Percentiles rank a stretch among this genome's conserved stretches.
These are phyloP conservation scores for Andrena chrysosceles DNA, from an alignment of 2,888 invertebrate genomes.

Conservation along the genomic window DNA sequence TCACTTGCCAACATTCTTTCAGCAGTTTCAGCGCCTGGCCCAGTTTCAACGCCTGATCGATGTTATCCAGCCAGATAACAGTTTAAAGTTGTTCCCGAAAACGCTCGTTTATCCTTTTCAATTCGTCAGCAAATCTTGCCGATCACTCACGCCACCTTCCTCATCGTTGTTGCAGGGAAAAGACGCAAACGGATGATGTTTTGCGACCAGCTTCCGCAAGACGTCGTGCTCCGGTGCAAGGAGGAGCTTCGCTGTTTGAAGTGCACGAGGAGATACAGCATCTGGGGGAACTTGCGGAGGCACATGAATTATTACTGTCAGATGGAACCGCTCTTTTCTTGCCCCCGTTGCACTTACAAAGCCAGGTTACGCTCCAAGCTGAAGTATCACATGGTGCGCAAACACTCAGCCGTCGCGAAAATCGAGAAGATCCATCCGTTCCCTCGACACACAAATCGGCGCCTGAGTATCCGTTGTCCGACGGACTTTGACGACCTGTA, in stretches of 20 bases:
- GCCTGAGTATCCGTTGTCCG: too few species aligned
- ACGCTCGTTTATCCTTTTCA: not conserved
- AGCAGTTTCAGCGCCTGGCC: not conserved
- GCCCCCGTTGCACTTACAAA: constrained; percentile 75
- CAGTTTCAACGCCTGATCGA: not conserved
- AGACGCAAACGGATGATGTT: constrained; percentile 60
- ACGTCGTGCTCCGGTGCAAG: constrained; percentile 76
- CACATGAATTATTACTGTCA: constrained; percentile 81
- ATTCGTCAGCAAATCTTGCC: not conserved
- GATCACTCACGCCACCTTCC: constrained; percentile 44
- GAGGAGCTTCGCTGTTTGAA: constrained; percentile 74
- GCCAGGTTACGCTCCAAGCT: constrained; percentile 74
- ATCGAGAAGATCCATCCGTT: not conserved
- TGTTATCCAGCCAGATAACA: not conserved
- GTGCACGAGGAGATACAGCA: constrained; percentile 75
- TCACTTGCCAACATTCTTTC: too few species aligned
- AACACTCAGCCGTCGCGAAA: constrained; percentile 61
- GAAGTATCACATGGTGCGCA: constrained; percentile 75
- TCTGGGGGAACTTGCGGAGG: constrained; percentile 77
- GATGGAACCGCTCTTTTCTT: constrained; percentile 75
- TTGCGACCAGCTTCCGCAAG: constrained; percentile 75
- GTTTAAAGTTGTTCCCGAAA: too few species aligned
- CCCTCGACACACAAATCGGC: too few species aligned
- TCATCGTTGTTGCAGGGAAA: constrained; percentile 69
- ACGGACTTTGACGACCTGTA: too few species aligned